Evolutionary conservation across 2,113 vertebrate species (phyloP), one percentile per base, ranked within the genome.

Genomic region (Bungarus multicinctus): DNA sequence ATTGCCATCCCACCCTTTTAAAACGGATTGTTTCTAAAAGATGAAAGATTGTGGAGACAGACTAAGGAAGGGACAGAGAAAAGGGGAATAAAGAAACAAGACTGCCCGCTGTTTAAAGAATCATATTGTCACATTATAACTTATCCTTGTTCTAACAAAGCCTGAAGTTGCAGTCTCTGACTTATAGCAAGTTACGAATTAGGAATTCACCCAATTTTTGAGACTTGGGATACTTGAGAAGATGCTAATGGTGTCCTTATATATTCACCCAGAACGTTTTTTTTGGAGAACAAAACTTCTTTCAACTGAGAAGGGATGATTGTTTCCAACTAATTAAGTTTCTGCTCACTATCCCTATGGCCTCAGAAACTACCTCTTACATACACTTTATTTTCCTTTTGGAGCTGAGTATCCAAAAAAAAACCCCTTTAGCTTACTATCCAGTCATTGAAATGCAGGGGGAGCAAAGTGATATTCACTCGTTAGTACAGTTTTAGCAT

Each of bases 291-390:
- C 54, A 45, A 86, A 27, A 45, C 8, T 27, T 18, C 14, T 86
- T 86, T 91, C 90, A 45, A 86, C 81, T n/a, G 22, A n/a, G 74
- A 57, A 86, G 25, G 57, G 81, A 43, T 5, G 27, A 91, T 87
- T 10, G 30, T 91, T 91, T 87, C 81, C 43, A 57, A 14, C 81
- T 47, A 58, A 87, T 87, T 91, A 91, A 91, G 90, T 55, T 58
- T 55, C 43, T 18, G 20, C 45, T 91, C 81, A 58, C 74, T 16
- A 22, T 11, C 25, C 54, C 27, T 47, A n/a, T 11, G n/a, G 53
- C 39, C 39, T 86, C 54, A 58, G 81, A 52, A 86, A 57, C 43
- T 10, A 58, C 53, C 47, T 60, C 39, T 90, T 74, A 74, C 27
- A 74, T 74, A 34, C 43, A 90, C n/a, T 55, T 90, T 64, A 81